Conservation (phyloP, 2,888 invertebrate genomes). For the Ephialtes manifestator region DNA sequence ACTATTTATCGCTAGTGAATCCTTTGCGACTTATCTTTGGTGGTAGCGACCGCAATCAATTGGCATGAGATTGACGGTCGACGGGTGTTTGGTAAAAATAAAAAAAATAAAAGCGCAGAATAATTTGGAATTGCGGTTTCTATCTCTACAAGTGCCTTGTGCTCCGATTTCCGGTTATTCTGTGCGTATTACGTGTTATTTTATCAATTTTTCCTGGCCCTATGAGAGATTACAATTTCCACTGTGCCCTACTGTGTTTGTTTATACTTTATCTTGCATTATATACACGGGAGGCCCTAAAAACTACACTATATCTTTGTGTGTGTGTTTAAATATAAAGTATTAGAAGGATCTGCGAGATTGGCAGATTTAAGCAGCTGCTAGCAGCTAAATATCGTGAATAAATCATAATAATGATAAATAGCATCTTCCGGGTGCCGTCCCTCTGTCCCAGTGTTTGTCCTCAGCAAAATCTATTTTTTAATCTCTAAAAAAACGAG, state of each 20-base stretch:
- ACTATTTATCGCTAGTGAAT: conserved; percentile 25
- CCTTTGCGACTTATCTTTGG: conserved; percentile 31
- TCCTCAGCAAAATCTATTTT: conserved; percentile 29
- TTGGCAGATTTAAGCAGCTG: background rate
- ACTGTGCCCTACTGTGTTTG: conserved; percentile 17
- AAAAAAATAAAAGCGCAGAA: conserved; percentile 21
- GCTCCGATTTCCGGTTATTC: conserved; percentile 25
- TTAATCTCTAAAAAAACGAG: background rate
- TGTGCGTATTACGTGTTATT: conserved; percentile 27
- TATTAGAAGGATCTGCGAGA: conserved; percentile 6
- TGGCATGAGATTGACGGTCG: conserved; percentile 58
- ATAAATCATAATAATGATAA: conserved; percentile 4
- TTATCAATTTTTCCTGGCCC: conserved; percentile 8
- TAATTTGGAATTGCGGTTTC: conserved; percentile 14
- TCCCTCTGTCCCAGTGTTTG: conserved; percentile 80
- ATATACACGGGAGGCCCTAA: conserved; percentile 3
- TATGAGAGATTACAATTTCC: conserved; percentile 8
- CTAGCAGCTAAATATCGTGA: conserved; percentile 12
- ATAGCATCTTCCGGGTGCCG: conserved; percentile 47
- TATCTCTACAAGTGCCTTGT: conserved; percentile 5
- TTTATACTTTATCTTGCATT: conserved; percentile 30
- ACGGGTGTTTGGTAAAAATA: conserved; percentile 41
- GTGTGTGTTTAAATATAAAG: conserved; percentile 2
- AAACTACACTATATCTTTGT: background rate
- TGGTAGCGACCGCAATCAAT: conserved; percentile 61